Percentiles rank a stretch among this genome's conserved stretches.
These are phyloP conservation scores for Hydropsyche tenuis DNA, from an alignment of 1,140 invertebrate species.

Conservation along the genomic window DNA sequence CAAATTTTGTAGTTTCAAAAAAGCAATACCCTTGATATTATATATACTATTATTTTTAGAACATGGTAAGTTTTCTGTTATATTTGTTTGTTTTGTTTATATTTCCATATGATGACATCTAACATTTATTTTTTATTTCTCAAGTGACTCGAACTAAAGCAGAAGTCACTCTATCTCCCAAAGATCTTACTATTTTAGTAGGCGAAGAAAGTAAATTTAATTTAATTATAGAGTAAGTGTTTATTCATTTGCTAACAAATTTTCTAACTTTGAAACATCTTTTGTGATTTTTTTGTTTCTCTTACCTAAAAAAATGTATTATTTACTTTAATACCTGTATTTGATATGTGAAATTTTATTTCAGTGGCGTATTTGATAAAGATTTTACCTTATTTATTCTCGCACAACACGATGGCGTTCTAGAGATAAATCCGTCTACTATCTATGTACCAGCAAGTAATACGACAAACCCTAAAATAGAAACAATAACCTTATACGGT, in stretches of 20 bases:
- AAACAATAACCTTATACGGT: slow-evolving; percentile 64
- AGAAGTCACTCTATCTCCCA: neutral
- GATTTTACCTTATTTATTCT: slow-evolving; percentile 53
- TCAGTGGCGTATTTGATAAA: slow-evolving; percentile 55
- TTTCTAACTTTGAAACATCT: neutral
- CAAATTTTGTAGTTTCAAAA: neutral
- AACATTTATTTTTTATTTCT: too few species aligned
- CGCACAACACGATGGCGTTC: slow-evolving; percentile 58
- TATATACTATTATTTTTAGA: slow-evolving; percentile 13
- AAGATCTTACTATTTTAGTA: neutral
- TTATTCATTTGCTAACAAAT: slow-evolving; percentile 15
- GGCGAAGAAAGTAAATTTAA: slow-evolving; percentile 3
- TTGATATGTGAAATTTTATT: too few species aligned
- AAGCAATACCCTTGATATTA: neutral
- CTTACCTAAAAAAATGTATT: too few species aligned
- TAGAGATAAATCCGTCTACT: slow-evolving; percentile 54
- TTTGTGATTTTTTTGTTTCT: too few species aligned
- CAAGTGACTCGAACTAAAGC: too few species aligned
- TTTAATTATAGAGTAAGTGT: neutral
- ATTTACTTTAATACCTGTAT: too few species aligned
- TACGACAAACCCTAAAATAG: slow-evolving; percentile 52
- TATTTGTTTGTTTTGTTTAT: neutral
- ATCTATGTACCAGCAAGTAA: slow-evolving; percentile 52
- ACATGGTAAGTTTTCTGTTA: slow-evolving; percentile 24
- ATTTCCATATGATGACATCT: too few species aligned